Evolutionary conservation across 2,797 vertebrate species (phyloP), one percentile per base, ranked within the genome.

Genomic region (Danio albolineatus): DNA sequence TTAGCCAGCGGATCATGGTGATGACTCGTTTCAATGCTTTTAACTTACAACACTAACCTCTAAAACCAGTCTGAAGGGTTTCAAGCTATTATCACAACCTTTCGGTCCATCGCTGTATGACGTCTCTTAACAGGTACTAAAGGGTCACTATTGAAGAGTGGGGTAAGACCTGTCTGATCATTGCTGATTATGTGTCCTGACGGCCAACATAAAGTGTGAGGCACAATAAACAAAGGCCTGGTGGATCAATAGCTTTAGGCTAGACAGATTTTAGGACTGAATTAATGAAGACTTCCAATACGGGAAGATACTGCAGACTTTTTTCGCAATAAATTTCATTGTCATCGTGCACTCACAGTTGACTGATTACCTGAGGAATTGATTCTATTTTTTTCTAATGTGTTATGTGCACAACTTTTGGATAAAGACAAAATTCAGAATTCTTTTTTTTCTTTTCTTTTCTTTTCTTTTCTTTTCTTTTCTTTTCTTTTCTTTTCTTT

Each of bases 201-300:
- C 39, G 61, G 41, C 62, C 64, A 66, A 43, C 78, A 85, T 82
- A 74, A 80, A 76, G 61, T 53, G 38, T 78, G 48, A 74, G 60
- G 73, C 69, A 65, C 71, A 86, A 65, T 76, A 81, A 78, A 84
- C 82, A 89, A 85, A 82, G 70, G 60, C 71, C 38, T 74, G 54
- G 73, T 16, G 39, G 67, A 84, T 89, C 86, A 87, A 88, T 89
- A 83, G 43, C 19, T 72, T 69, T 70, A 77, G 73, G 79, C 73
- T 76, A 83, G 85, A 83, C 80, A 21, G 82, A 83, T 85, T 74
- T 28, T 53, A 46, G 14, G 4, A 39, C 65, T 85, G 79, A 79
- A 87, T 83, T 85, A 78, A 86, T 82, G 82, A 69, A 82, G 79
- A 87, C 28, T 28, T 28, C 28, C 28, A 3, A 28, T 28, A 28